A percentile compares a stretch with the other conserved stretches of the same genome.
Conservation (phyloP, 2,888 invertebrate species). For the Leucoma salicis region DNA sequence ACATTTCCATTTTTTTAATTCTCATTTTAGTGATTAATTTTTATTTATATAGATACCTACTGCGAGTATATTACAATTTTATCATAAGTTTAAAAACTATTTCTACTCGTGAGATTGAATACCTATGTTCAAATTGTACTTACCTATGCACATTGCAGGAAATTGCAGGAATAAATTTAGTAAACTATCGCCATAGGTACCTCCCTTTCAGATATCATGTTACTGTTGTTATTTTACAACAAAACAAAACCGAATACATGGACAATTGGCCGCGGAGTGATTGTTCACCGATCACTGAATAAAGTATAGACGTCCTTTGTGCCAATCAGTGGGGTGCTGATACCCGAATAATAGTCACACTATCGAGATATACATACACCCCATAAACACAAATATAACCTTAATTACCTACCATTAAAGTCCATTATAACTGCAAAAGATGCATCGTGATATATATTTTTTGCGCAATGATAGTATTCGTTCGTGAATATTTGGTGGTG, state of each 20-base stretch:
- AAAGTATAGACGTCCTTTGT: constrained; percentile 71
- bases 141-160: too few relatives aligned
- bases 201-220: constrained; percentile 32
- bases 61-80: too few relatives aligned
- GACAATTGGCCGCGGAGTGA: constrained; percentile 57
- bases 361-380: constrained; percentile 41
- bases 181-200: too few relatives aligned
- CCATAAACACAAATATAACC: constrained; percentile 12
- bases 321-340: constrained; percentile 74
- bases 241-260: constrained; percentile 44
- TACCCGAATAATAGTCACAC: constrained; percentile 67
- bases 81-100: too few relatives aligned
- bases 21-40: too few relatives aligned
- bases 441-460: constrained; percentile 48
- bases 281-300: constrained; percentile 71
- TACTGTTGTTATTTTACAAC: constrained; percentile 37
- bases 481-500: constrained; percentile 76
- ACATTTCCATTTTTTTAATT: too few relatives aligned
- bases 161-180: too few relatives aligned
- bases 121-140: too few relatives aligned
- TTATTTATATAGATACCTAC: too few relatives aligned
- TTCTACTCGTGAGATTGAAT: too few relatives aligned
- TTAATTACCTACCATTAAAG: constrained; percentile 30
- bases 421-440: constrained; percentile 23
- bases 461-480: constrained; percentile 78